phyloP scores from a whole-genome alignment of 2,797 vertebrate species.

The Rhadinocentrus ornatus region DNA sequence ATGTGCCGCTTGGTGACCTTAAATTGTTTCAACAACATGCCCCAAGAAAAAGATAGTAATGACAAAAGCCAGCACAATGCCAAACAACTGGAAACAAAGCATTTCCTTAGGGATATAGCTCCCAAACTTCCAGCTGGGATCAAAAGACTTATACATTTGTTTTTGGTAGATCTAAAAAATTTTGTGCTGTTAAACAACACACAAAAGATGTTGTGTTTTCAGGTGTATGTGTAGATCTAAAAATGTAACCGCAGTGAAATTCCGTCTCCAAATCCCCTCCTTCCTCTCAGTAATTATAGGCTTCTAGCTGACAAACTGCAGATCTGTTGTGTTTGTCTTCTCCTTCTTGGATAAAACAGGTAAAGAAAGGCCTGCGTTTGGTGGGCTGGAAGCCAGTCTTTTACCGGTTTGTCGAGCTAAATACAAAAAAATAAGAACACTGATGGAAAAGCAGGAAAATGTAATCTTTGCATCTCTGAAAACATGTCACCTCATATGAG shows the following conservation, averaged over 20 bases:
- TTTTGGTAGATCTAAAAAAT: constrained; percentile 21
- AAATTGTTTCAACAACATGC: constrained; percentile 29
- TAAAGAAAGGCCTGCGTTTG: constrained; percentile 52
- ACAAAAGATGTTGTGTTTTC: constrained; percentile 4
- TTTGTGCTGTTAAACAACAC: constrained; percentile 28
- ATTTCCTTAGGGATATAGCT: constrained; percentile 22
- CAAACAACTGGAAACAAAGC: constrained; percentile 29
- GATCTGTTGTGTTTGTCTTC: constrained; percentile 69
- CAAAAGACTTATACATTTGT: constrained; percentile 26
- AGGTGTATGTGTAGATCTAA: constrained; percentile 44
- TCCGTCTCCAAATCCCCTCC: constrained; percentile 61
- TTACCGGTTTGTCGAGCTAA: constrained; percentile 49
- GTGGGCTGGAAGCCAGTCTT: constrained; percentile 59
- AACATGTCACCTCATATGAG: constrained; percentile 28
- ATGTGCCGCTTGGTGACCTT: constrained; percentile 15
- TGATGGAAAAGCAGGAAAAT: constrained; percentile 2
- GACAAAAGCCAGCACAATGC: constrained; percentile 34
- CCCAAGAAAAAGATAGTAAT: constrained; percentile 31
- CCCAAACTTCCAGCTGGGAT: constrained; percentile 35
- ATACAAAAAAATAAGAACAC: constrained; percentile 38
- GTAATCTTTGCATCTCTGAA: constrained; percentile 20
- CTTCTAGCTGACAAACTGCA: constrained; percentile 69
- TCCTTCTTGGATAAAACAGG: constrained; percentile 69
- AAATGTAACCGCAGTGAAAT: constrained; percentile 61
- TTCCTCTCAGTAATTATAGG: constrained; percentile 75